Evolutionary conservation across 1,140 invertebrate species (phyloP), one percentile per base, ranked within the genome.

Genomic region (Amphibalanus amphitrite): DNA sequence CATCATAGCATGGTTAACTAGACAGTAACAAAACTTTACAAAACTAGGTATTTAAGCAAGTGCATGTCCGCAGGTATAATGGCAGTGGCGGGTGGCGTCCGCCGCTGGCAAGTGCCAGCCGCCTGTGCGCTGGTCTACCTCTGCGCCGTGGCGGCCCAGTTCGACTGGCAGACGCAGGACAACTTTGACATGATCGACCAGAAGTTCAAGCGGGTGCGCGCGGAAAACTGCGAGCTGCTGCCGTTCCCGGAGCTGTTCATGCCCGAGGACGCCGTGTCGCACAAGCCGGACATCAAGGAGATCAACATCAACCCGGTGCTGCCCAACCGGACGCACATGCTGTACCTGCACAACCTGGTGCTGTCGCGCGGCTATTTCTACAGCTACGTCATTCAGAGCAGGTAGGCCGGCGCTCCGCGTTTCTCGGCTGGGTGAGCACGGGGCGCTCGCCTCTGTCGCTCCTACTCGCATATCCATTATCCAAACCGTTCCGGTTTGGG

Each of bases 311-410:
- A 96, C 82, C 93, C 94, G 1, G 87, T 97, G 10, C 96, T 95
- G 77, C 91, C 93, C 0, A 98, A 98, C 81, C 85, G 96, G 74
- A 97, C 95, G 0, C 90, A 90, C 23, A 79, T 98, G 72, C 80
- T 97, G 25, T 93, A 97, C 82, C 82, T 97, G 71, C 95, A 98
- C 79, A 98, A 97, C 79, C 90, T 97, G 87, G 96, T 94, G 25
- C 81, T 97, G 76, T 95, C 71, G 29, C 82, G 95, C 75, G 91
- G 93, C 0, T 97, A 96, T 80, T 98, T 93, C 79, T 97, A 91
- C 88, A 95, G 92, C 80, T 95, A 95, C 75, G 94, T 97, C 68
- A 84, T 97, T 0, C 95, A 98, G 79, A 90, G 91, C 0, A 82
- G 90, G 74, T 94, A 59, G 23, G 47, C 33, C 33, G 33, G 4